Conservation (phyloP, 2,888 invertebrate genomes). For the Vandiemenella viatica region DNA sequence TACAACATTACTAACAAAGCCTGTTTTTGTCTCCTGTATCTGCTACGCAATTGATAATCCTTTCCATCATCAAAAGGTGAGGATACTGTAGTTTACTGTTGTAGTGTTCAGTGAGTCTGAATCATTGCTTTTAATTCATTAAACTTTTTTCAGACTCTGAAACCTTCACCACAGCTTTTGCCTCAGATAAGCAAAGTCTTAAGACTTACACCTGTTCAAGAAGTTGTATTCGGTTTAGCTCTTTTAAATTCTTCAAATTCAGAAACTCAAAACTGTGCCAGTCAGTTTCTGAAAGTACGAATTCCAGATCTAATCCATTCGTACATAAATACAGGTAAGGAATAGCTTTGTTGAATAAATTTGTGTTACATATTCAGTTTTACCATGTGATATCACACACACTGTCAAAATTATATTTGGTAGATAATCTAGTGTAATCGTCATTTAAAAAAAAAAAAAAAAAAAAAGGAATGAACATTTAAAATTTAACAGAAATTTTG, state of each 20-base stretch:
- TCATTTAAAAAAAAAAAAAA: too few relatives aligned
- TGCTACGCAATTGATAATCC: conserved; percentile 80
- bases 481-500: too few relatives aligned
- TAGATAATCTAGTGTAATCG: too few relatives aligned
- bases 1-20: conserved; percentile 62
- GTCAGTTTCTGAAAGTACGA: conserved; percentile 64
- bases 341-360: too few relatives aligned
- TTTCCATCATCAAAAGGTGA: conserved; percentile 56
- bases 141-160: conserved; percentile 47
- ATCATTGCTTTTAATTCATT: conserved; percentile 27
- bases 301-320: conserved; percentile 73
- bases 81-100: too few relatives aligned
- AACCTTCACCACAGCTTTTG: conserved; percentile 65
- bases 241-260: conserved; percentile 63
- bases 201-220: conserved; percentile 75
- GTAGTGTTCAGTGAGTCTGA: too few relatives aligned
- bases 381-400: too few relatives aligned
- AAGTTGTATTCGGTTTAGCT: conserved; percentile 78
- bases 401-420: too few relatives aligned
- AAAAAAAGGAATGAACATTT: too few relatives aligned
- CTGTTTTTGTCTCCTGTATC: conserved; percentile 73
- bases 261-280: conserved; percentile 58
- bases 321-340: conserved; percentile 66
- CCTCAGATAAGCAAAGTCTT: conserved; percentile 71
- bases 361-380: too few relatives aligned